Base-by-base conservation (phyloP, 2,888 invertebrate species). In the Sarcophaga subvicina region DNA sequence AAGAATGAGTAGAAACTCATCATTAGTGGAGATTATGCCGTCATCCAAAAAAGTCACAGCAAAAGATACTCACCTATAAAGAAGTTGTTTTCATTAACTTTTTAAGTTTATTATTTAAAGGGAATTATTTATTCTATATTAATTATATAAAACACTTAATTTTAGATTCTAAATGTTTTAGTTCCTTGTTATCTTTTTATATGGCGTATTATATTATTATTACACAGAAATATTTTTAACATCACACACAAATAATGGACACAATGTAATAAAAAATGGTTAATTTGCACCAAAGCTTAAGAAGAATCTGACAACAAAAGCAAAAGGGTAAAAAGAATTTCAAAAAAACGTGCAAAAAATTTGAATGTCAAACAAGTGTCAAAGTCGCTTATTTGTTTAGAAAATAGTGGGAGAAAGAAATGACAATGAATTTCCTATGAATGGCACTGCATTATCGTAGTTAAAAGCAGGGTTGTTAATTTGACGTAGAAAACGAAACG, bases 281-380 rank as follows among this genome's bases (percentile, higher is more conserved):
- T 62, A 27, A 27, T 79, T 71, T 71, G 2, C 54, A 12, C 64
- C 11, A 84, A 69, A 64, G n/a, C 45, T 78, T 45, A 71, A 77
- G 4, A 59, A 63, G 63, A 60, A 79, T 76, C 11, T 60, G 64
- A 80, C 11, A 27, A 64, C 22, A 76, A 75, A 79, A 59, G 72
- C 54, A 64, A 25, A 22, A 17, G 11, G 12, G 37, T 47, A 60
- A 62, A 75, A 6, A 27, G 49, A 25, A 27, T 17, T 25, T 25
- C 59, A 66, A 72, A 70, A 79, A 79, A 84, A 80, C 84, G 84
- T 80, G 75, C 66, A 66, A 17, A 69, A 72, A 75, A 11, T 54
- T 37, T 12, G 47, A 12, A 20, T 79, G 20, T 70, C 11, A 80
- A 64, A 27, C 69, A 75, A 70, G 70, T 84, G 70, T 80, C 75